These are phyloP conservation scores for Thalassophryne amazonica DNA, from an alignment of 2,797 vertebrate genomes.

Conservation along the genomic window DNA sequence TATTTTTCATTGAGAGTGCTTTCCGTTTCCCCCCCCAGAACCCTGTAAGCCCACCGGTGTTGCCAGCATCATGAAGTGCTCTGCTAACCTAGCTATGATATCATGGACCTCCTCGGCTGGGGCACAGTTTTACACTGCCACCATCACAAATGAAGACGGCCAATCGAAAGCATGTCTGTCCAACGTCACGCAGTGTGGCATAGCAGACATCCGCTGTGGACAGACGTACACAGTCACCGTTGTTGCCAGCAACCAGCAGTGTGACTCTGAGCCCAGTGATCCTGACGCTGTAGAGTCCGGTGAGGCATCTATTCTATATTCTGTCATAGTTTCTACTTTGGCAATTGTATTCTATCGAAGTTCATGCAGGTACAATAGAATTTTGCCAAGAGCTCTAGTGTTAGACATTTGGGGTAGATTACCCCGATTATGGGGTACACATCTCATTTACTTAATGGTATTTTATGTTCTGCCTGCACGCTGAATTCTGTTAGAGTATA, in stretches of 20 bases:
- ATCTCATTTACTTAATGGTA: too few species aligned
- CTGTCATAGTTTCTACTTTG: too few species aligned
- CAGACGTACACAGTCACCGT: slow-evolving; percentile 72
- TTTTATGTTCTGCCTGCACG: too few species aligned
- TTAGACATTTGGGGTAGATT: too few species aligned
- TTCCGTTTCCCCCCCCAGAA: slow-evolving; percentile 46
- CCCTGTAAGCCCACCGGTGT: slow-evolving; percentile 71
- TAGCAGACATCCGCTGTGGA: slow-evolving; percentile 71
- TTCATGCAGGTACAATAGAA: too few species aligned
- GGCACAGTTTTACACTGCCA: slow-evolving; percentile 70
- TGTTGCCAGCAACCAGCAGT: slow-evolving; percentile 57
- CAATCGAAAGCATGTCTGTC: slow-evolving; percentile 64
- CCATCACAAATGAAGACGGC: slow-evolving; percentile 39
- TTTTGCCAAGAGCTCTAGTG: too few species aligned
- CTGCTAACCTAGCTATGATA: slow-evolving; percentile 70
- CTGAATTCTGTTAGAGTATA: too few species aligned
- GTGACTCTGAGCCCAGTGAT: slow-evolving; percentile 66
- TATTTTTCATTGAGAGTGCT: background rate
- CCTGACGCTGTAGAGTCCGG: slow-evolving; percentile 65
- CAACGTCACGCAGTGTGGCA: slow-evolving; percentile 60
- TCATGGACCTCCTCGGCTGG: slow-evolving; percentile 67
- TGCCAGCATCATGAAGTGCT: slow-evolving; percentile 68
- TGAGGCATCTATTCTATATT: slow-evolving; percentile 36
- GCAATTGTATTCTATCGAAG: too few species aligned
- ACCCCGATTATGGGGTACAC: too few species aligned